phyloP scores from a whole-genome alignment of 1,140 invertebrate genomes.

The Rhopalosiphum padi region DNA sequence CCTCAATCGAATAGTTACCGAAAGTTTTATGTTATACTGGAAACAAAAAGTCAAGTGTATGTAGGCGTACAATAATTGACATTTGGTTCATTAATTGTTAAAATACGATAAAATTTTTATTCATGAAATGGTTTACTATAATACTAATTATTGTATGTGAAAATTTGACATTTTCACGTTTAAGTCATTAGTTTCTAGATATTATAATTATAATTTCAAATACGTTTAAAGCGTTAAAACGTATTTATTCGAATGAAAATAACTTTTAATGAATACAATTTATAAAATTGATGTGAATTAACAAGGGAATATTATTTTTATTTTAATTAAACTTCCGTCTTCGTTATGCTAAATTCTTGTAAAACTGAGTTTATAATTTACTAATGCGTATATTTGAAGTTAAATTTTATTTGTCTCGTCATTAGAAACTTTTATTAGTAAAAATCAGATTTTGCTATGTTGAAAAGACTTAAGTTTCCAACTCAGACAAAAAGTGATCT shows the following conservation, averaged over 20 bases:
- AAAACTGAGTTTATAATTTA: not conserved
- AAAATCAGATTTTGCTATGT: not conserved
- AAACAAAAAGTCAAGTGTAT: not conserved
- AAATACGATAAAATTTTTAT: not conserved
- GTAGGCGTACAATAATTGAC: not conserved
- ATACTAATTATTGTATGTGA: not conserved
- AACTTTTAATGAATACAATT: not conserved
- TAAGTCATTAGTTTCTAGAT: not conserved
- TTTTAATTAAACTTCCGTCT: conserved; percentile 17
- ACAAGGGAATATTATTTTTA: not conserved
- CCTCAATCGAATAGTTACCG: not conserved
- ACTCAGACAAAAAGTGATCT: not conserved
- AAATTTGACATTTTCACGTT: not conserved
- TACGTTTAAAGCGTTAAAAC: not conserved
- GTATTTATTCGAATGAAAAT: not conserved
- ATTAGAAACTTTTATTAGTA: not conserved
- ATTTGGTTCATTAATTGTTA: not conserved
- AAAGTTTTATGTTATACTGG: not conserved
- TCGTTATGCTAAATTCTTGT: conserved; percentile 12
- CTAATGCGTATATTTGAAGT: not conserved
- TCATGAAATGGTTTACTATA: not conserved
- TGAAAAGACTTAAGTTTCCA: not conserved
- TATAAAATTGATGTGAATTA: not conserved
- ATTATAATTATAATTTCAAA: conserved; percentile 15
- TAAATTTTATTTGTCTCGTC: not conserved